phyloP scores from a whole-genome alignment of 2,113 vertebrate genomes.

The Eolophus roseicapilla region DNA sequence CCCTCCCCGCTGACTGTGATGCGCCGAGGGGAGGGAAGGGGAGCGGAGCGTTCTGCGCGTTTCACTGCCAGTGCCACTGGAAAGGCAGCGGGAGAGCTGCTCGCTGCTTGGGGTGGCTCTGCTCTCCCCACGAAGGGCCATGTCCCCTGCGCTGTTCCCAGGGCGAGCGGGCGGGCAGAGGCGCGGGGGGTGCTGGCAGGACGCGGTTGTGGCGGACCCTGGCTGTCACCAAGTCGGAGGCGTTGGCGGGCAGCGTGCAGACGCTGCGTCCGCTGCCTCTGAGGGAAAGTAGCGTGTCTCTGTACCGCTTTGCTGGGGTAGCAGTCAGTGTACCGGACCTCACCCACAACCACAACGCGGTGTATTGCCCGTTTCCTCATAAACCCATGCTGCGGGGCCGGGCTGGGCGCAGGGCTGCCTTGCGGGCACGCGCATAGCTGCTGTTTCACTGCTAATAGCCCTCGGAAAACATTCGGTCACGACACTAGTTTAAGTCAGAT shows the following conservation, averaged over 20 bases:
- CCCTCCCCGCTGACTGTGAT: not conserved
- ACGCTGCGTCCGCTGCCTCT: rapidly evolving
- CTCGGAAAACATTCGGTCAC: not conserved
- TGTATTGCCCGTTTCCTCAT: rapidly evolving
- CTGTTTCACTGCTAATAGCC: not conserved
- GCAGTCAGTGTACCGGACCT: not conserved
- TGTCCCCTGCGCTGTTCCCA: not conserved
- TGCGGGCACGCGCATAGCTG: not conserved
- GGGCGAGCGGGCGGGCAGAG: not conserved
- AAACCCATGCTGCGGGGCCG: not conserved
- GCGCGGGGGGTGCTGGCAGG: not conserved
- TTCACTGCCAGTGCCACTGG: not conserved
- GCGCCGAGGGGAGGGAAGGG: not conserved
- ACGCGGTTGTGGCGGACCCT: not conserved
- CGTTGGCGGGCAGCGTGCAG: not conserved
- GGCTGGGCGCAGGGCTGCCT: not conserved
- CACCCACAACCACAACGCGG: rapidly evolving
- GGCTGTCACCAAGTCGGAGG: not conserved
- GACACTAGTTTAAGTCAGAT: not conserved
- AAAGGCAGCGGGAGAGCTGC: not conserved
- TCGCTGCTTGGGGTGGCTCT: not conserved
- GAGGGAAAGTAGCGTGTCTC: not conserved
- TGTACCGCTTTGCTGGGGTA: rapidly evolving
- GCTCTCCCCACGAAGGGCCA: not conserved
- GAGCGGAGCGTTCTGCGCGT: not conserved